A percentile compares a stretch with the other conserved stretches of the same genome.
Conservation (phyloP, 2,888 invertebrate genomes). For the Himalopsyche kuldschensis region DNA sequence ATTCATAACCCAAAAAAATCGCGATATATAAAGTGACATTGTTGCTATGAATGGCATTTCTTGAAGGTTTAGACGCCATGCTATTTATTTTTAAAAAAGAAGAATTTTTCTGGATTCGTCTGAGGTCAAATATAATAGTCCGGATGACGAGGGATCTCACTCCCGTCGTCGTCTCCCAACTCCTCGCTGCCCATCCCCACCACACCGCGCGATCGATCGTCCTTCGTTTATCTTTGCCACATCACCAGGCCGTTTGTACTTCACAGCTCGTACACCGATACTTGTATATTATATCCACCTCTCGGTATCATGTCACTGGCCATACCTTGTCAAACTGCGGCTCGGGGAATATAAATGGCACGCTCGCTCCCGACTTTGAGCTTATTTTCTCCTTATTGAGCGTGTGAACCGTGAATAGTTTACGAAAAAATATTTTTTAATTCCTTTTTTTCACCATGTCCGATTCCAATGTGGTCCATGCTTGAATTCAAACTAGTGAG, state of each 20-base stretch:
- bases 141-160: not conserved
- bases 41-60: too few relatives aligned
- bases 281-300: not conserved
- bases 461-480: too few relatives aligned
- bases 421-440: too few relatives aligned
- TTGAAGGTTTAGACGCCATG: too few relatives aligned
- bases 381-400: too few relatives aligned
- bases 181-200: not conserved
- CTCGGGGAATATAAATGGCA: not conserved
- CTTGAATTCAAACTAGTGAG: too few relatives aligned
- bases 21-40: too few relatives aligned
- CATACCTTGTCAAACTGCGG: not conserved
- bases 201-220: not conserved
- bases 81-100: not conserved
- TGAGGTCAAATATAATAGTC: not conserved
- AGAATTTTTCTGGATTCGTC: not conserved
- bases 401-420: too few relatives aligned
- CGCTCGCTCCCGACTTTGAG: too few relatives aligned
- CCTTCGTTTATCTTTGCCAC: not conserved
- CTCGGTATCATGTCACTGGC: not conserved
- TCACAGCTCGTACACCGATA: not conserved
- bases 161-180: not conserved
- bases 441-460: too few relatives aligned
- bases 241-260: not conserved
- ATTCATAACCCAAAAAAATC: too few relatives aligned